phyloP scores from a whole-genome alignment of 2,888 invertebrate species.

The Yponomeuta malinellus region DNA sequence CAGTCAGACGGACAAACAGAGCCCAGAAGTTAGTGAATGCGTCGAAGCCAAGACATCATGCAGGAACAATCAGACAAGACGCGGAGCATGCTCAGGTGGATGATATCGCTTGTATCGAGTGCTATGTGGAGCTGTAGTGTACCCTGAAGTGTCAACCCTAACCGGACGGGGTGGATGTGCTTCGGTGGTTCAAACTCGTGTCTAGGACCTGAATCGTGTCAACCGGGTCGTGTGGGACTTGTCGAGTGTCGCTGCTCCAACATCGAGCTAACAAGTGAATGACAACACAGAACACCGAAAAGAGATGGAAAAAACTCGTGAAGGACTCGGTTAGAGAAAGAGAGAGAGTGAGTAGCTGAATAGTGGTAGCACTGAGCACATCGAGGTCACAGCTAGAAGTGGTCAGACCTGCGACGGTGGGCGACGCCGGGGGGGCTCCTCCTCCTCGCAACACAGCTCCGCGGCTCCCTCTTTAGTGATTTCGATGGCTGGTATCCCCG shows the following conservation, averaged over 20 bases:
- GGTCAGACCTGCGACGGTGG: constrained; percentile 63
- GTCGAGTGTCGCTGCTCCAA: constrained; percentile 49
- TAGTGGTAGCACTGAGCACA: constrained; percentile 71
- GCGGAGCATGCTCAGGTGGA: constrained; percentile 65
- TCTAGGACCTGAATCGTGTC: constrained; percentile 37
- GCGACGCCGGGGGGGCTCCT: constrained; percentile 53
- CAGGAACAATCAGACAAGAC: constrained; percentile 68
- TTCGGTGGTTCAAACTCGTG: constrained; percentile 26
- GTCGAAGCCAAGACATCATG: constrained; percentile 74
- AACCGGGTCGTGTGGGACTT: constrained; percentile 24
- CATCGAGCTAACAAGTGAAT: constrained; percentile 60
- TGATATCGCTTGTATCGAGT: constrained; percentile 57
- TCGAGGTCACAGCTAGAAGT: constrained; percentile 67
- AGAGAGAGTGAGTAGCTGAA: constrained; percentile 55
- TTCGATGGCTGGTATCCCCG: constrained; percentile 80
- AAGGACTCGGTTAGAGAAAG: constrained; percentile 56
- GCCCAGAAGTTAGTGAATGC: constrained; percentile 46
- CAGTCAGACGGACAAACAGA: constrained; percentile 32
- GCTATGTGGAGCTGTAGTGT: constrained; percentile 42
- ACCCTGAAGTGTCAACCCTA: constrained; percentile 13
- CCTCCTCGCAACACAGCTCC: constrained; percentile 83
- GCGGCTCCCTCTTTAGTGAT: constrained; percentile 85
- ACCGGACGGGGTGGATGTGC: constrained; percentile 17
- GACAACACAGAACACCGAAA: constrained; percentile 71
- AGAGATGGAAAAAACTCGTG: constrained; percentile 59